These are phyloP conservation scores for Brachyalestes nurse DNA, from an alignment of 2,797 vertebrate genomes.

Conservation along the genomic window DNA sequence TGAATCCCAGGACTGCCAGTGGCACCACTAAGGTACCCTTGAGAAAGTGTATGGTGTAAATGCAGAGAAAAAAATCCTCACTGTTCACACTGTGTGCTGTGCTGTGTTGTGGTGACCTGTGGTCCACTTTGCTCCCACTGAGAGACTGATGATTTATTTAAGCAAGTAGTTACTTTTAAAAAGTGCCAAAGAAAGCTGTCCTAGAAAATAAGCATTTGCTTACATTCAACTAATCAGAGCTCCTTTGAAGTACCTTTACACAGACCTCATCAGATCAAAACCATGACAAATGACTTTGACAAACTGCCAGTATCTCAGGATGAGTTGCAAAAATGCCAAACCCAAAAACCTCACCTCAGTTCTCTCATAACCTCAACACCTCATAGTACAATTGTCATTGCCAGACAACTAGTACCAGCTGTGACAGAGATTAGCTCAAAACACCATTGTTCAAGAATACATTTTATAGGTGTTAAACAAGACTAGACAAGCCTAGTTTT, in stretches of 20 bases:
- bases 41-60: no score
- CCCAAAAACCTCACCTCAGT: conserved; percentile 6
- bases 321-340: conserved; percentile 33
- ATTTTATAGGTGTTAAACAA: no score
- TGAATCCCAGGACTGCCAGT: no score
- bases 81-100: no score
- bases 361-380: conserved; percentile 8
- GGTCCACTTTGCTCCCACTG: no score
- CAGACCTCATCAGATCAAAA: conserved; percentile 9
- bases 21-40: no score
- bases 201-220: neutral
- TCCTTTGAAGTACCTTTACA: neutral
- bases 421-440: neutral
- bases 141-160: no score
- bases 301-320: conserved; percentile 34
- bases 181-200: neutral
- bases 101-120: no score
- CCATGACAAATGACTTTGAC: conserved; percentile 16
- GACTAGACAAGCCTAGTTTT: no score
- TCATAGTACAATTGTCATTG: conserved; percentile 6
- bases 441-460: neutral
- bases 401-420: neutral
- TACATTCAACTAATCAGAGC: neutral
- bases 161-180: neutral
- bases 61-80: no score